phyloP scores from a whole-genome alignment of 2,888 invertebrate genomes.

The Cancer borealis region DNA sequence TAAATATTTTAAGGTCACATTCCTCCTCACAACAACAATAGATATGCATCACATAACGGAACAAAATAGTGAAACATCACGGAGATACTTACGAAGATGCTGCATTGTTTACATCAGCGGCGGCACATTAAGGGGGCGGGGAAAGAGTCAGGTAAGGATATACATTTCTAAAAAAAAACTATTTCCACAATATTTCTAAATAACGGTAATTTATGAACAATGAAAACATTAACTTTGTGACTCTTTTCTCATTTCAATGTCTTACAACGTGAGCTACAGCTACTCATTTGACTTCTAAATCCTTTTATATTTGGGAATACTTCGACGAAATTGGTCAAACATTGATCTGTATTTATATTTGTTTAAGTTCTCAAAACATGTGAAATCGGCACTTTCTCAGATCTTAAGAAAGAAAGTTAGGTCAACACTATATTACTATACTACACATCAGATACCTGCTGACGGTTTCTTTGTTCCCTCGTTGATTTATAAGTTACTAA shows the following conservation, averaged over 20 bases:
- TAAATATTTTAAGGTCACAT: not conserved
- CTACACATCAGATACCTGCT: not conserved
- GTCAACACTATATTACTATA: not conserved
- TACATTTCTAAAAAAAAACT: not conserved
- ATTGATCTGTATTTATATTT: not conserved
- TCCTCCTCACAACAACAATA: not conserved
- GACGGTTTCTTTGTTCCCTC: not conserved
- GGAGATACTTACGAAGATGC: constrained; percentile 7
- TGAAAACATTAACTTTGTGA: not conserved
- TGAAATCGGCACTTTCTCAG: not conserved
- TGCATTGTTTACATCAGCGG: constrained; percentile 59
- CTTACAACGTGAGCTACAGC: not conserved
- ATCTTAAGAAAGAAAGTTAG: not conserved
- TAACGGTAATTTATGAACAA: not conserved
- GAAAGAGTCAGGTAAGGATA: not conserved
- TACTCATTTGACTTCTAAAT: not conserved
- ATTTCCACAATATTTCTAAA: not conserved
- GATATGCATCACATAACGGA: not conserved
- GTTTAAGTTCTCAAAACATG: not conserved
- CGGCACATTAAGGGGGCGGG: constrained; percentile 58
- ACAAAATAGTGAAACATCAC: not conserved
- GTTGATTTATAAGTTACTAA: not conserved
- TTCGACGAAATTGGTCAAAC: not conserved
- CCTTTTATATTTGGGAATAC: not conserved
- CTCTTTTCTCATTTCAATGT: not conserved